These are phyloP conservation scores for Oryzias javanicus DNA, from an alignment of 2,113 vertebrate species.

Conservation along the genomic window DNA sequence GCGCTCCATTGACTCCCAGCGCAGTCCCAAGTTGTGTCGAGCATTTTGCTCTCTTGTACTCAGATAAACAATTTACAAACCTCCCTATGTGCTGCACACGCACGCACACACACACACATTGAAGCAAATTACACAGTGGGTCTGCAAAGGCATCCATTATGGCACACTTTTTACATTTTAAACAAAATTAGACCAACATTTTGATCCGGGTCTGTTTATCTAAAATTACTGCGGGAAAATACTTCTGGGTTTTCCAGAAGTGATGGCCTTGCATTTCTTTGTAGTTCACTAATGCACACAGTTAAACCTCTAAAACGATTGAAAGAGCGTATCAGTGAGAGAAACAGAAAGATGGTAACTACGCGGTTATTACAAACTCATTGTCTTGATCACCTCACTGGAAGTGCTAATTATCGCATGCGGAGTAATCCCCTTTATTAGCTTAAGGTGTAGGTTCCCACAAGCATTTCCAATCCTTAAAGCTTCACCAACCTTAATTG, in stretches of 20 bases:
- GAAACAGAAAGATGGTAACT: too few relatives aligned
- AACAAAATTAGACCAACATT: conserved; percentile 47
- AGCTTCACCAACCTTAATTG: conserved; percentile 16
- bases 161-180: conserved; percentile 25
- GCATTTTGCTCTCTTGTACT: conserved; percentile 24
- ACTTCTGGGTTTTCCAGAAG: conserved; percentile 11
- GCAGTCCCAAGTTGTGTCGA: conserved; percentile 17
- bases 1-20: conserved; percentile 28
- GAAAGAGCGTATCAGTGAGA: too few relatives aligned
- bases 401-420: neutral
- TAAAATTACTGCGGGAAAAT: conserved; percentile 4
- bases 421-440: neutral
- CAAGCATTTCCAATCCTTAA: neutral
- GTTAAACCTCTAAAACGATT: neutral
- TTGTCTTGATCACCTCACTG: neutral
- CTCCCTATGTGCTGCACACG: conserved; percentile 28
- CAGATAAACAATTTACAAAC: conserved; percentile 49
- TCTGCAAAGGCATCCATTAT: conserved; percentile 32
- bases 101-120: conserved; percentile 32
- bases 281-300: neutral
- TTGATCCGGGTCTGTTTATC: conserved; percentile 18
- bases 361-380: too few relatives aligned
- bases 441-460: neutral
- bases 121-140: conserved; percentile 31
- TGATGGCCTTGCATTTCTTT: conserved; percentile 7